These are phyloP conservation scores for Catamblyrhynchus diadema DNA, from an alignment of 2,797 vertebrate genomes.

Conservation along the genomic window DNA sequence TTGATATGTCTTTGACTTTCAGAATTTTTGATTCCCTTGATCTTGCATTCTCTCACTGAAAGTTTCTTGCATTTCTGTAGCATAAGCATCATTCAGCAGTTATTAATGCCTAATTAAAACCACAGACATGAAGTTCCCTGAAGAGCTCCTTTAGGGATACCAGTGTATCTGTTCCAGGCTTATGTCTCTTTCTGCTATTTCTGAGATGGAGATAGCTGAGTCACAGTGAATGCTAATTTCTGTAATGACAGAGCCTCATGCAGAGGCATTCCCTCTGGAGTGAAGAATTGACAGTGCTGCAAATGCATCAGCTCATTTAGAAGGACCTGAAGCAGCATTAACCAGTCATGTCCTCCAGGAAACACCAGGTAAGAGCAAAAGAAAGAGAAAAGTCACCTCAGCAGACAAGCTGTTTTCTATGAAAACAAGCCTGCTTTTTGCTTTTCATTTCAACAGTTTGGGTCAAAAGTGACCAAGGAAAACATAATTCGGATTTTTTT, in stretches of 20 bases:
- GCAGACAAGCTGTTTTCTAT: neutral
- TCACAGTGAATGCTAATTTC: constrained; percentile 40
- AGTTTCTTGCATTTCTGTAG: neutral
- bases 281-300: neutral
- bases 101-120: constrained; percentile 32
- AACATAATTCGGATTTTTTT: neutral
- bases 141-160: constrained; percentile 1
- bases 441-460: neutral
- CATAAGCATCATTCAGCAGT: neutral
- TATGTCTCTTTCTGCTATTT: neutral
- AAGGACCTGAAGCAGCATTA: neutral
- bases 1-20: neutral
- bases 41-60: neutral
- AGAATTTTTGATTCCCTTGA: neutral
- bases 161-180: neutral
- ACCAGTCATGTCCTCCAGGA: neutral
- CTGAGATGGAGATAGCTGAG: constrained; percentile 37
- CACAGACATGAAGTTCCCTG: neutral
- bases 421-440: neutral
- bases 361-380: neutral
- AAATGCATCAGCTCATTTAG: constrained; percentile 1
- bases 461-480: neutral
- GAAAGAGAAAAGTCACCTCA: neutral
- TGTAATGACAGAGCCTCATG: constrained; percentile 34
- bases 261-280: neutral